These are phyloP conservation scores for Lucilia cuprina DNA, from an alignment of 1,140 invertebrate genomes.

Conservation along the genomic window DNA sequence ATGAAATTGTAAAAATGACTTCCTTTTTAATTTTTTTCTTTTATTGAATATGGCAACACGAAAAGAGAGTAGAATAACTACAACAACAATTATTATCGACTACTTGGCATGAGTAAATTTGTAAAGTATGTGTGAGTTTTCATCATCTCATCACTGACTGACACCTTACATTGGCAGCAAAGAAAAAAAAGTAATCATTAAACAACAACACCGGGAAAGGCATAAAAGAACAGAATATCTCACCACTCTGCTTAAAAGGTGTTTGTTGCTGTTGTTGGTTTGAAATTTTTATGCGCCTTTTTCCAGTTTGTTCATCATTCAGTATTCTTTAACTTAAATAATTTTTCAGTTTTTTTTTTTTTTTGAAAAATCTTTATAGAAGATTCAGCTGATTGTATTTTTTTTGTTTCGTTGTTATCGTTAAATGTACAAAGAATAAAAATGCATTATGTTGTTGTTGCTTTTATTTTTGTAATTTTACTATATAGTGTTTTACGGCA, in stretches of 20 bases:
- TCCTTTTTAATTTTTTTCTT: neutral
- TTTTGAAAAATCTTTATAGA: too few relatives aligned
- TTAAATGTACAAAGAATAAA: neutral
- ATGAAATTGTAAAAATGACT: neutral
- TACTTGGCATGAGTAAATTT: neutral
- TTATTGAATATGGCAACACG: too few relatives aligned
- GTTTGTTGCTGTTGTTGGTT: neutral
- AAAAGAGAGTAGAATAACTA: neutral
- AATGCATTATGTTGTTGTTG: neutral
- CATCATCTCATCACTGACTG: neutral
- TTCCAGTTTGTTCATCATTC: neutral
- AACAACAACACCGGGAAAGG: too few relatives aligned
- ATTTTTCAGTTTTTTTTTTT: too few relatives aligned
- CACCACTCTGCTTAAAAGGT: neutral
- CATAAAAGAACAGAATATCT: too few relatives aligned
- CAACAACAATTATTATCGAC: slow-evolving; percentile 2
- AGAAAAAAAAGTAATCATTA: too few relatives aligned
- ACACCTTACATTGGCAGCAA: too few relatives aligned
- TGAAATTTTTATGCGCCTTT: neutral
- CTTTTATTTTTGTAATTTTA: neutral
- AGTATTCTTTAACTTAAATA: too few relatives aligned
- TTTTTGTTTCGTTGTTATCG: neutral
- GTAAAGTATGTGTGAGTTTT: neutral
- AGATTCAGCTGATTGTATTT: neutral
- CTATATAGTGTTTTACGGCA: neutral